Percentiles rank a stretch among this genome's conserved stretches.
Conservation (phyloP, 2,113 vertebrate genomes). For the Stegastes partitus region DNA sequence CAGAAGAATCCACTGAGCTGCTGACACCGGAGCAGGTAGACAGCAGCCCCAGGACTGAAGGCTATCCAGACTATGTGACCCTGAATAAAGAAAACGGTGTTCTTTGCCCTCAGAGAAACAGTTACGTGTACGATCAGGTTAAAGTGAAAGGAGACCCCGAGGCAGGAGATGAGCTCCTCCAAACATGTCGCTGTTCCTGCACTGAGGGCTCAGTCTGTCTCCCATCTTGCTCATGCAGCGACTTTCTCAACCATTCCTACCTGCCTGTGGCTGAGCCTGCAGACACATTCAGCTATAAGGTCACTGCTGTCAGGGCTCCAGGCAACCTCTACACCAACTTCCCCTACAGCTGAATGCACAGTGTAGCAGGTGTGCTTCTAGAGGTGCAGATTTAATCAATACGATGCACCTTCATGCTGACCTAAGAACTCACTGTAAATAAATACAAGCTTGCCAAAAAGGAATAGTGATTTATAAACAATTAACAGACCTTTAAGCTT, state of each 20-base stretch:
- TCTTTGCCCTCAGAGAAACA: conserved; percentile 63
- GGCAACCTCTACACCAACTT: conserved; percentile 78
- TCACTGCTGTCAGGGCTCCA: neutral
- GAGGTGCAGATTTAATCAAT: neutral
- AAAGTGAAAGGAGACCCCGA: conserved; percentile 10
- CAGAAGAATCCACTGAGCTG: conserved; percentile 26
- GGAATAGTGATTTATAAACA: too few species aligned
- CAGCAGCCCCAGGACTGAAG: conserved; percentile 16
- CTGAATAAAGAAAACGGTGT: conserved; percentile 70
- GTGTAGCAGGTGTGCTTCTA: neutral
- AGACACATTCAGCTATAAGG: conserved; percentile 4
- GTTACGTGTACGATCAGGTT: conserved; percentile 62
- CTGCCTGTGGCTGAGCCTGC: conserved; percentile 53
- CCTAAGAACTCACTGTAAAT: too few species aligned
- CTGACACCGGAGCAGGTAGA: conserved; percentile 32
- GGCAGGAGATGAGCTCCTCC: conserved; percentile 5
- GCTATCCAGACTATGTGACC: conserved; percentile 81
- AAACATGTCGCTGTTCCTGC: conserved; percentile 24
- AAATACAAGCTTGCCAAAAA: too few species aligned
- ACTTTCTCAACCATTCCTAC: conserved; percentile 80
- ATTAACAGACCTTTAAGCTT: too few species aligned
- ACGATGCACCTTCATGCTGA: neutral
- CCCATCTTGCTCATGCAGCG: conserved; percentile 13
- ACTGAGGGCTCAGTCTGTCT: neutral
- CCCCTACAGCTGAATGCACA: conserved; percentile 21